Conservation (phyloP, 2,888 invertebrate species). For the Crepidodera aurea region DNA sequence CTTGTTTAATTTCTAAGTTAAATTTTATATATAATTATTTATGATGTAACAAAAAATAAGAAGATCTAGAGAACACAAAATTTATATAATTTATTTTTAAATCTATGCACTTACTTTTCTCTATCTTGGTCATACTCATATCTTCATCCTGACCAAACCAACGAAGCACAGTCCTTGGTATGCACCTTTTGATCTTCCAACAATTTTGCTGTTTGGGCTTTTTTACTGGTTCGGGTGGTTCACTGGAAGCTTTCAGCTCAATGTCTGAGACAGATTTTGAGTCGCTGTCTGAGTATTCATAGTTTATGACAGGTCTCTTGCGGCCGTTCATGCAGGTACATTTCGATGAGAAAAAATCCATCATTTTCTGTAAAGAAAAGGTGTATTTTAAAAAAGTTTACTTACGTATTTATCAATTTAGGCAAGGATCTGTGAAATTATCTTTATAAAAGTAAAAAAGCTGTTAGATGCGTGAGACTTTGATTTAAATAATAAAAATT, state of each 20-base stretch:
- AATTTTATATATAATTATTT: too few relatives aligned
- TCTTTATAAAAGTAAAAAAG: too few relatives aligned
- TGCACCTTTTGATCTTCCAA: conserved; percentile 54
- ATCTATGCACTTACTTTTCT: conserved; percentile 79
- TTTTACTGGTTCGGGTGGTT: conserved; percentile 61
- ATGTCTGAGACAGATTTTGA: conserved; percentile 61
- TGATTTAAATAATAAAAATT: too few relatives aligned
- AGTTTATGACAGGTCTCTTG: conserved; percentile 58
- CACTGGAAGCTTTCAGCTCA: conserved; percentile 62
- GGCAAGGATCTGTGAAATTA: too few relatives aligned
- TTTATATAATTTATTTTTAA: too few relatives aligned
- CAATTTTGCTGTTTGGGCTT: conserved; percentile 52
- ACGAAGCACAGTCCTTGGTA: conserved; percentile 69
- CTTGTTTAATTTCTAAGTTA: too few relatives aligned
- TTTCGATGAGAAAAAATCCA: conserved; percentile 41
- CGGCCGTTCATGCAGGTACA: conserved; percentile 45
- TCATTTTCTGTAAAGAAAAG: conserved; percentile 32
- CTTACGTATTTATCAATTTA: too few relatives aligned
- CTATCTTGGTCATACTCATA: conserved; percentile 79
- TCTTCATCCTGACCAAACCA: conserved; percentile 74
- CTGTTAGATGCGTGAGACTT: too few relatives aligned
- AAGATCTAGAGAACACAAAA: too few relatives aligned
- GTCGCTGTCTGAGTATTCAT: conserved; percentile 57
- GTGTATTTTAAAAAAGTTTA: not conserved
- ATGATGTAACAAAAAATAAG: too few relatives aligned